Conservation (phyloP, 2,888 invertebrate species). For the Leptopilina syphax region DNA sequence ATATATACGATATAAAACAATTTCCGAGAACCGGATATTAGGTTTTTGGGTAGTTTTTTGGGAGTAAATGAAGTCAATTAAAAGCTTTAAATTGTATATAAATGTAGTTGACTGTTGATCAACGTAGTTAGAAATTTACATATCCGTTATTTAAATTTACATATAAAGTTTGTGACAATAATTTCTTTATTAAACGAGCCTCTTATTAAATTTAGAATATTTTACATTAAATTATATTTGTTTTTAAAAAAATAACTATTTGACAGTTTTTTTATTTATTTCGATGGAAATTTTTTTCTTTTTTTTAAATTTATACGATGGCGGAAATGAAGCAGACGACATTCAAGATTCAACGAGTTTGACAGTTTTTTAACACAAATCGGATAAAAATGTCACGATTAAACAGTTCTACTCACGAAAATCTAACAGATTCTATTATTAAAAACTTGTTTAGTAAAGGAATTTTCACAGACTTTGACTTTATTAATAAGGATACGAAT, state of each 20-base stretch:
- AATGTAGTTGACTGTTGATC: background rate
- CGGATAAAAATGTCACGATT: slow-evolving; percentile 62
- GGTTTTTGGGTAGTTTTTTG: background rate
- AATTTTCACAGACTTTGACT: slow-evolving; percentile 80
- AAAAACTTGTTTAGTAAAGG: slow-evolving; percentile 78
- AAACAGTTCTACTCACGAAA: slow-evolving; percentile 62
- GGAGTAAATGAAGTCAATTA: background rate
- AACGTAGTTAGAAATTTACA: background rate
- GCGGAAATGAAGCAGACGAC: too few species aligned
- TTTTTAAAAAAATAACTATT: too few species aligned
- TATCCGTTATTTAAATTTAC: background rate
- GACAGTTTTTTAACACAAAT: background rate
- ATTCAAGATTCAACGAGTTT: too few species aligned
- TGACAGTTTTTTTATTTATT: too few species aligned
- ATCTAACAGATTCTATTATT: slow-evolving; percentile 77
- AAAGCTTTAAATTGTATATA: background rate
- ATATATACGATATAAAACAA: too few species aligned
- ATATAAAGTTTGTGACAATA: background rate
- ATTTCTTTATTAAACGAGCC: background rate
- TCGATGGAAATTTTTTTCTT: background rate
- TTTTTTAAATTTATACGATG: background rate
- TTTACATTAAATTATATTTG: too few species aligned
- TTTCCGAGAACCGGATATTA: slow-evolving; percentile 6
- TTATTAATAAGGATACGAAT: slow-evolving; percentile 79
- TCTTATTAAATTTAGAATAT: background rate